Conservation (phyloP, 2,113 vertebrate species). For the Pomatostomus ruficeps region DNA sequence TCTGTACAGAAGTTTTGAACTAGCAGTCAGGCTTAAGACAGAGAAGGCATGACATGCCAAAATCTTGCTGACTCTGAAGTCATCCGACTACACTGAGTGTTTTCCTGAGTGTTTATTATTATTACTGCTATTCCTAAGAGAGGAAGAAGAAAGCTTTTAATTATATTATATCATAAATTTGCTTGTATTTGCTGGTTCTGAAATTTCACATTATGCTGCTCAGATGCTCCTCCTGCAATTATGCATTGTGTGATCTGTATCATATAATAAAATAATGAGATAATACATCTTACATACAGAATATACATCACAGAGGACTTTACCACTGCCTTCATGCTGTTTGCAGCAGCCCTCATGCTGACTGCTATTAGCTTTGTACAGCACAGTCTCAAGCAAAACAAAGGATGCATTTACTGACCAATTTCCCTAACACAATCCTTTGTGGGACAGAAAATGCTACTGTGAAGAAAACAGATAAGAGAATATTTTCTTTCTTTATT, state of each 20-base stretch:
- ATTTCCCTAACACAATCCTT: not conserved
- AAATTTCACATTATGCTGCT: not conserved
- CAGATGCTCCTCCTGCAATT: not conserved
- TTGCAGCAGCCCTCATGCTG: not conserved
- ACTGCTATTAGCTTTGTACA: not conserved
- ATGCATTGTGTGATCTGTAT: not conserved
- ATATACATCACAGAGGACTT: not conserved
- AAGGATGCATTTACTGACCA: not conserved
- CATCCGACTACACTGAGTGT: not conserved
- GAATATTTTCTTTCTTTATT: not conserved
- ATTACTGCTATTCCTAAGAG: not conserved
- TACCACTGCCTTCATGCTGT: not conserved
- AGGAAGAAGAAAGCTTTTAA: not conserved
- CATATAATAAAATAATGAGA: not conserved
- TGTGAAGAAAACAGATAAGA: not conserved
- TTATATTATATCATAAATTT: not conserved
- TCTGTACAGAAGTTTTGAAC: not conserved
- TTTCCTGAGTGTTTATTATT: not conserved
- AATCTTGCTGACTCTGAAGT: not conserved
- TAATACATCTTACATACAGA: not conserved
- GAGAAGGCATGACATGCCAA: not conserved
- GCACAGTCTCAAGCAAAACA: not conserved
- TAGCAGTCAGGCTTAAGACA: not conserved
- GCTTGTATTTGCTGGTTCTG: not conserved
- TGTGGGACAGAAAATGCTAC: not conserved